Percentiles rank a stretch among this genome's conserved stretches.
phyloP scores from a whole-genome alignment of 2,888 invertebrate species.

The Drosophila testacea region DNA sequence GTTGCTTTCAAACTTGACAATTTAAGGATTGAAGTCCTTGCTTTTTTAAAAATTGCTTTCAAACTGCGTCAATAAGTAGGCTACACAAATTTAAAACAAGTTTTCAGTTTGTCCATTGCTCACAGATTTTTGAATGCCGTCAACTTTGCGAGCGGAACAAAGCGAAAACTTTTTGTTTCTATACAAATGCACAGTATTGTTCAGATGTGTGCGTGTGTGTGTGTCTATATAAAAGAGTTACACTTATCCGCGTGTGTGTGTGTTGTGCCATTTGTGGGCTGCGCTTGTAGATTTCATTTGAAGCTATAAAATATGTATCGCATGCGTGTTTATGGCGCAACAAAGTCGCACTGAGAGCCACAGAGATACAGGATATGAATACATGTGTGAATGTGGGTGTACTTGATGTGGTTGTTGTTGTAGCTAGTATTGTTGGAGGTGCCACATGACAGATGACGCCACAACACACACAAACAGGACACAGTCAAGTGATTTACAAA shows the following conservation, averaged over 20 bases:
- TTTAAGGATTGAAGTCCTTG: not conserved
- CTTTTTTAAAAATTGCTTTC: not conserved
- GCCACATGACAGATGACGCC: conserved; percentile 30
- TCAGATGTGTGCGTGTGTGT: conserved; percentile 1
- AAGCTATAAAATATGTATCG: conserved; percentile 70
- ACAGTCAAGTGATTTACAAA: conserved; percentile 44
- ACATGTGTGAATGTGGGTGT: conserved; percentile 16
- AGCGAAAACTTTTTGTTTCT: conserved; percentile 25
- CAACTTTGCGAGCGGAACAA: conserved; percentile 21
- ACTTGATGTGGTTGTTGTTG: not conserved
- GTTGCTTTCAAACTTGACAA: not conserved
- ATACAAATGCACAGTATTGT: conserved; percentile 21
- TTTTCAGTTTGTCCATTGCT: conserved; percentile 4
- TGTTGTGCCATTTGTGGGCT: conserved; percentile 33
- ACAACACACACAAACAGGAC: not conserved
- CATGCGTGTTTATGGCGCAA: conserved; percentile 70
- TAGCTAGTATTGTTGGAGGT: conserved; percentile 20
- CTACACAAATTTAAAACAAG: conserved; percentile 28
- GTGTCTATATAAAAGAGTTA: not conserved
- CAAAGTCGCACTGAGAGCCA: conserved; percentile 24
- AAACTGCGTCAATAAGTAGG: conserved; percentile 31
- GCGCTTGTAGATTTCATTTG: conserved; percentile 49
- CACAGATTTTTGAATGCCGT: conserved; percentile 19
- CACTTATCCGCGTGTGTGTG: conserved; percentile 3
- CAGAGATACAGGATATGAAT: conserved; percentile 30